A percentile compares a stretch with the other conserved stretches of the same genome.
These are phyloP conservation scores for Dasysyrphus albostriatus DNA, from an alignment of 2,888 invertebrate species.

Conservation along the genomic window DNA sequence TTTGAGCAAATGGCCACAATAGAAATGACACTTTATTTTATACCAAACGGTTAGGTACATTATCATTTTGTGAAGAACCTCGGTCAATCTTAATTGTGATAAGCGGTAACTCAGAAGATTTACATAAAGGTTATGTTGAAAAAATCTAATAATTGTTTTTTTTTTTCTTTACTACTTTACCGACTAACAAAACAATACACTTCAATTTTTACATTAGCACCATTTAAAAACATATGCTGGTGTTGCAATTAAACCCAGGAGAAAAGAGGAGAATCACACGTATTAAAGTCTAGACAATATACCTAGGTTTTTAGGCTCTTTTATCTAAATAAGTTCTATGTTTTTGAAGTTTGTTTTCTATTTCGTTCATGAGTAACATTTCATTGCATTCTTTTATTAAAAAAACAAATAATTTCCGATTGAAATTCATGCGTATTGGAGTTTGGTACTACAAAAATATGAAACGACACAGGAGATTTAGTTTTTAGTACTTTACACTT, in stretches of 20 bases:
- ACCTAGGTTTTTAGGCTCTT: background rate
- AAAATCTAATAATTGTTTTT: background rate
- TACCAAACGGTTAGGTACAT: too few relatives aligned
- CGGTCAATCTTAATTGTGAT: too few relatives aligned
- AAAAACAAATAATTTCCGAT: background rate
- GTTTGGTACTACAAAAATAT: background rate
- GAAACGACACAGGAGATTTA: background rate
- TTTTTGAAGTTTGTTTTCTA: background rate
- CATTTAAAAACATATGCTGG: background rate
- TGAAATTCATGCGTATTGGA: constrained; percentile 7
- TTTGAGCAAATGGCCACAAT: too few relatives aligned
- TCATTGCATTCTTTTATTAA: background rate
- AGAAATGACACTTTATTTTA: too few relatives aligned
- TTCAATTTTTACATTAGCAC: background rate
- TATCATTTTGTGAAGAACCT: too few relatives aligned
- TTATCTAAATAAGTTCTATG: background rate
- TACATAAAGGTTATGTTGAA: background rate
- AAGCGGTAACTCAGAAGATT: too few relatives aligned
- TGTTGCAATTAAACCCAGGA: background rate
- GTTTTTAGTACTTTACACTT: background rate
- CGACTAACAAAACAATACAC: constrained; percentile 14
- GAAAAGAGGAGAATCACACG: background rate
- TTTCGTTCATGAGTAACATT: background rate
- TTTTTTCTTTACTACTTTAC: background rate
- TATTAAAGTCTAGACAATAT: background rate